Evolutionary conservation across 53 echinoderm and acorn worm genomes (phyloP).

Genomic region (Crossaster papposus): DNA sequence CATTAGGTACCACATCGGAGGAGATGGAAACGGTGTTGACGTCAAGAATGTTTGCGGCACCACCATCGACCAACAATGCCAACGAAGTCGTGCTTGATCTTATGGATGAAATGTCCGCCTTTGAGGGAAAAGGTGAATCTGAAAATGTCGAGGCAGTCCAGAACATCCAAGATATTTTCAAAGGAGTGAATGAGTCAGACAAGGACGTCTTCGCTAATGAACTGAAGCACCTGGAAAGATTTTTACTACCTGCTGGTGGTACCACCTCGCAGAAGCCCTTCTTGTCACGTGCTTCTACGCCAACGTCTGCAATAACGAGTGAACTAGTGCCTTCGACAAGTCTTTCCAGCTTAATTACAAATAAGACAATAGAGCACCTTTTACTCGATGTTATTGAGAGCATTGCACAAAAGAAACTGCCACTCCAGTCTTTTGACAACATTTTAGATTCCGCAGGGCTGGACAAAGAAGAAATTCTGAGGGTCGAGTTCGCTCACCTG

Average conservation of each 20-base stretch:
- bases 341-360: background rate
- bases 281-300: background rate
- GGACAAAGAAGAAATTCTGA: background rate
- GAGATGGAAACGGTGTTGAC: too few relatives aligned
- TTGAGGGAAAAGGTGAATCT: background rate
- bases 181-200: slow-evolving; percentile 1
- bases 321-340: background rate
- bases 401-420: background rate
- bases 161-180: background rate
- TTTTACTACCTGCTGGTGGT: background rate
- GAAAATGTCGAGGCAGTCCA: background rate
- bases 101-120: background rate
- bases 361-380: background rate
- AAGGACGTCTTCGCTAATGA: background rate
- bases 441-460: background rate
- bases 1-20: too few relatives aligned
- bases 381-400: slow-evolving; percentile 14
- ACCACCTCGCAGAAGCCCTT: background rate
- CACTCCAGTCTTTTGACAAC: background rate
- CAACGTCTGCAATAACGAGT: background rate
- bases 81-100: slow-evolving; percentile 1
- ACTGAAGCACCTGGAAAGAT: background rate
- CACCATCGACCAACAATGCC: background rate
- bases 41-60: background rate
- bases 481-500: slow-evolving; percentile 12